These are phyloP conservation scores for Tetropium fuscum DNA, from an alignment of 2,888 invertebrate genomes.

Conservation along the genomic window DNA sequence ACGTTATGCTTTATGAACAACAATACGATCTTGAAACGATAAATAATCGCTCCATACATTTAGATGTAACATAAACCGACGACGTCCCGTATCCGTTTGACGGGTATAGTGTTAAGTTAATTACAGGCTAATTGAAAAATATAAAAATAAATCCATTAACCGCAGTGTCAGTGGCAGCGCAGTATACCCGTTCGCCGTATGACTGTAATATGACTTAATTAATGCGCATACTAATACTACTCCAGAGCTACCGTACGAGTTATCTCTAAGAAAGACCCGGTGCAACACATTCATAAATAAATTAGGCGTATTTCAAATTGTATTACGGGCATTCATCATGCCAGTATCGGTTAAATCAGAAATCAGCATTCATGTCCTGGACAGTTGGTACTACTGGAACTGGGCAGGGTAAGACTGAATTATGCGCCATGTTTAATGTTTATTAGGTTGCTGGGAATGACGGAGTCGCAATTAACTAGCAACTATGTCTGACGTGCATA, in stretches of 20 bases:
- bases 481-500: conserved; percentile 64
- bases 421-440: conserved; percentile 65
- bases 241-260: conserved; percentile 31
- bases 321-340: conserved; percentile 51
- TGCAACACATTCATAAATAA: conserved; percentile 51
- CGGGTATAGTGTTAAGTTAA: conserved; percentile 16
- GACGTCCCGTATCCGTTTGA: conserved; percentile 1
- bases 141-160: conserved; percentile 25
- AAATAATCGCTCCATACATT: neutral
- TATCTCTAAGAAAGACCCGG: conserved; percentile 46
- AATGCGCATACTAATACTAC: conserved; percentile 47
- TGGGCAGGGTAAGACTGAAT: conserved; percentile 64
- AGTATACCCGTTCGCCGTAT: conserved; percentile 18
- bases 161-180: conserved; percentile 8
- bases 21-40: no score
- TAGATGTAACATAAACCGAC: neutral
- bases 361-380: conserved; percentile 53
- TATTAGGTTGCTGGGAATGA: conserved; percentile 65
- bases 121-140: conserved; percentile 20
- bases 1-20: no score
- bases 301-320: conserved; percentile 54
- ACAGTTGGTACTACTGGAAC: conserved; percentile 52
- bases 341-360: conserved; percentile 55
- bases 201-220: conserved; percentile 47
- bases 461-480: conserved; percentile 64